Evolutionary conservation across 2,888 invertebrate species (phyloP).

Genomic region (Diogma glabrata): DNA sequence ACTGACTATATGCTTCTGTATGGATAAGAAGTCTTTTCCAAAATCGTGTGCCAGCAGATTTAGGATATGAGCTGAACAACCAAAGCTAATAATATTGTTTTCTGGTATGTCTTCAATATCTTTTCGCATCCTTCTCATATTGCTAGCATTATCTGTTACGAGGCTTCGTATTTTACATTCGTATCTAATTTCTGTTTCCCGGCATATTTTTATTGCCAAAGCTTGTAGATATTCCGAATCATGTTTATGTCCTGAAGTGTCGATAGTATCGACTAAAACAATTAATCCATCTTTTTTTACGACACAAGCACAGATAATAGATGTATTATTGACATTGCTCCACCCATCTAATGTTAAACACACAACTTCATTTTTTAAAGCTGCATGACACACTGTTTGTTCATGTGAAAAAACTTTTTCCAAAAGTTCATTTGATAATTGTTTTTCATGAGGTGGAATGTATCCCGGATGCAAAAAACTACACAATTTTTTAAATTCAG

Average conservation of each 20-base stretch:
- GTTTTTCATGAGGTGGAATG: background rate
- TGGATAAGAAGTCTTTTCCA: background rate
- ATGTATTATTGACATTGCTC: background rate
- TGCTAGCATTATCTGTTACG: background rate
- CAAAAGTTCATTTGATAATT: background rate
- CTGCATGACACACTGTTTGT: background rate
- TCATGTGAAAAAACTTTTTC: background rate
- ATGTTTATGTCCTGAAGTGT: background rate
- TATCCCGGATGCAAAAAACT: background rate
- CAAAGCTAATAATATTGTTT: background rate
- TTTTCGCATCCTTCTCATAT: background rate
- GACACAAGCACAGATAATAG: background rate
- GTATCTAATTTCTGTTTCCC: background rate
- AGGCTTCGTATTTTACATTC: too few relatives aligned
- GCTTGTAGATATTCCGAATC: background rate
- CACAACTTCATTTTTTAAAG: background rate
- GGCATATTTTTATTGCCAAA: background rate
- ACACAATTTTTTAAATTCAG: background rate
- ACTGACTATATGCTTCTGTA: too few relatives aligned
- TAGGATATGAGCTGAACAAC: background rate
- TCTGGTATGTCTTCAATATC: too few relatives aligned
- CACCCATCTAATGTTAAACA: background rate
- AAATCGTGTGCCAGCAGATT: background rate
- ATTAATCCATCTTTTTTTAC: background rate
- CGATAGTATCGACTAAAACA: background rate